Base-by-base conservation (phyloP, 1,140 invertebrate species). In the Psilanteris sp. region DNA sequence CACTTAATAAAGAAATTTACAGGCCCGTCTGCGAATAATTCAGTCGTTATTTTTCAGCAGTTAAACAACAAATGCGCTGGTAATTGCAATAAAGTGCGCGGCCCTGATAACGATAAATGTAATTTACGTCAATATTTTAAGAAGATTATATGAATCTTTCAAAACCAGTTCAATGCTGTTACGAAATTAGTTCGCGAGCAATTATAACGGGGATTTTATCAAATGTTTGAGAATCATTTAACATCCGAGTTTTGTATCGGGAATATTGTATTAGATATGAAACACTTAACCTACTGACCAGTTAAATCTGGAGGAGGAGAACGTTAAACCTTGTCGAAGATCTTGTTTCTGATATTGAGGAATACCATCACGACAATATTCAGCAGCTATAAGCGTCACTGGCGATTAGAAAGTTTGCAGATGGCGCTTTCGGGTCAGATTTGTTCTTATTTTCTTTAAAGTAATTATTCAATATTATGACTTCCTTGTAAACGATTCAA, bases 221-320 rank as follows among this genome's bases (percentile, higher is more conserved):
- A 71, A 76, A 77, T 54, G 66, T 71, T 77, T 52, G 66, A 64
- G 26, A 70, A 70, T 78, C 59, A 37, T 74, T 78, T 61, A 29
- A 66, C 52, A 70, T 67, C 52, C 41, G 44, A 68, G 55, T 75
- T 73, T 71, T 52, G 66, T 55, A 73, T 68, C 57, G 36, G 41
- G 43, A 73, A 68, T 72, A 77, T 68, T 67, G 61, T 67, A 72
- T 72, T 77, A 61, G 67, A 77, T 67, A 67, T 64, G 27, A 61
- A 68, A 77, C 54, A 72, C 70, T 84, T 88, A 86, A 87, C 84
- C 86, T 83, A 87, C 81, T 86, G 86, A 88, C 85, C 84, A 80
- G 84, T 83, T 85, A 57, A 72, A 50, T 73, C 67, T 68, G 32
- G 36, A 50, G 64, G 57, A 61, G 57, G 52, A 34, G 57, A 57